Percentiles rank a stretch among this genome's conserved stretches.
Conservation (phyloP, 2,113 vertebrate species). For the Eudyptes chrysolophus region DNA sequence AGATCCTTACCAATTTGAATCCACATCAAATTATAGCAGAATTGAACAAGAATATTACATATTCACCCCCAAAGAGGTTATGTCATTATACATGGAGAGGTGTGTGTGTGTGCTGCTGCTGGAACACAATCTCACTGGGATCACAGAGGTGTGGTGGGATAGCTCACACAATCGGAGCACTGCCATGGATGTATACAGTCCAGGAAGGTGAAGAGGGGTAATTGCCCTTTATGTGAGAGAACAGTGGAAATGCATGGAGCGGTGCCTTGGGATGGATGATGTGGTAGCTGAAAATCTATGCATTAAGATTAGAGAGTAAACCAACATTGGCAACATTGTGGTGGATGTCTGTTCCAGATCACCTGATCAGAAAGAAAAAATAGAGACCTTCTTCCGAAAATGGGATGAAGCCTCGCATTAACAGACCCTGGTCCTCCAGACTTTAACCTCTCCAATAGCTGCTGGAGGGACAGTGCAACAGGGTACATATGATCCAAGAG, state of each 20-base stretch:
- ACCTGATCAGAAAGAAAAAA: background rate
- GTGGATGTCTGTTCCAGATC: background rate
- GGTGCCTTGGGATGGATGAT: background rate
- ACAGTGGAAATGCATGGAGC: background rate
- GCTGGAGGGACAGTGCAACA: background rate
- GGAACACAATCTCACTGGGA: background rate
- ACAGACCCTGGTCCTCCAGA: background rate
- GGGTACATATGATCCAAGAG: background rate
- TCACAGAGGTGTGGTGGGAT: background rate
- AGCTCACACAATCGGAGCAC: background rate
- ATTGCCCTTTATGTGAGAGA: background rate
- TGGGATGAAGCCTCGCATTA: rapidly evolving
- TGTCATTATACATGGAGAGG: background rate
- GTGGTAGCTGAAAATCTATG: background rate
- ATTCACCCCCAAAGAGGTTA: rapidly evolving
- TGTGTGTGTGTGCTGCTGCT: background rate
- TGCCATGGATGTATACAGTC: background rate
- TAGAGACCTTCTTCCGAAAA: background rate
- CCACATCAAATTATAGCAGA: background rate
- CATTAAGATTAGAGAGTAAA: background rate
- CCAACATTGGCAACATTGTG: background rate
- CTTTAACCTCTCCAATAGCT: background rate
- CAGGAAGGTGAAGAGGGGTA: background rate
- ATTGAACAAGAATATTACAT: background rate
- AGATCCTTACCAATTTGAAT: background rate